Evolutionary conservation across 1,140 invertebrate species (phyloP), one percentile per base, ranked within the genome.

Genomic region (Eufriesea mexicana): DNA sequence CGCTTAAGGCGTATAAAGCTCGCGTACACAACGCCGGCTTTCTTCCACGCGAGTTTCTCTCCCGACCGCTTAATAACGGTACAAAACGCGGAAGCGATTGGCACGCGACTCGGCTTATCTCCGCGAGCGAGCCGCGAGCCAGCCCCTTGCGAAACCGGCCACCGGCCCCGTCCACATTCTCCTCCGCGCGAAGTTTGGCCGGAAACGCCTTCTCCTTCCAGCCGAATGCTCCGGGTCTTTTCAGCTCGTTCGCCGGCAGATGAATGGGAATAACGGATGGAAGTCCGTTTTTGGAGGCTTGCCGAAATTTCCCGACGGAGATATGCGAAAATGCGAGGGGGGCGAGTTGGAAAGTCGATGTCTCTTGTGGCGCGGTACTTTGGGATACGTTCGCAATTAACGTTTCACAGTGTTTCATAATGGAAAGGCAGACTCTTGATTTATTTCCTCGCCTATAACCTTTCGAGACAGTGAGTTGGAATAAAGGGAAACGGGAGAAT

Each of bases 71-170:
- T 90, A 91, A 91, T 92, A 92, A 92, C 84, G 89, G 87, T 86
- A 90, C 71, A 86, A 92, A 92, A 92, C 86, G 91, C 92, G 92
- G 92, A 93, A 92, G 91, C 91, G 86, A 91, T 92, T 84, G 90
- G 90, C 90, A 93, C 91, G 90, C 89, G 91, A 91, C 88, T 91
- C 80, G 61, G 76, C 68, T 88, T 88, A 88, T 88, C 85, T 83
- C 64, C 28, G 64, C 68, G 57, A 87, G 71, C 79, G 76, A 76
- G 77, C 73, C 78, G 68, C 67, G 55, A 85, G 70, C 79, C 73
- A 77, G 75, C 67, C 81, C 51, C 64, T 83, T 82, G 74, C 84
- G 85, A 87, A 86, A 86, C 84, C 28, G 64, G 45, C 67, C 45
- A 25, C 59, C 68, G 57, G 49, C 55, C 79, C 55, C 76, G 57